Percentiles rank a stretch among this genome's conserved stretches.
phyloP scores from a whole-genome alignment of 2,113 vertebrate species.

The Psammodynastes pulverulentus region DNA sequence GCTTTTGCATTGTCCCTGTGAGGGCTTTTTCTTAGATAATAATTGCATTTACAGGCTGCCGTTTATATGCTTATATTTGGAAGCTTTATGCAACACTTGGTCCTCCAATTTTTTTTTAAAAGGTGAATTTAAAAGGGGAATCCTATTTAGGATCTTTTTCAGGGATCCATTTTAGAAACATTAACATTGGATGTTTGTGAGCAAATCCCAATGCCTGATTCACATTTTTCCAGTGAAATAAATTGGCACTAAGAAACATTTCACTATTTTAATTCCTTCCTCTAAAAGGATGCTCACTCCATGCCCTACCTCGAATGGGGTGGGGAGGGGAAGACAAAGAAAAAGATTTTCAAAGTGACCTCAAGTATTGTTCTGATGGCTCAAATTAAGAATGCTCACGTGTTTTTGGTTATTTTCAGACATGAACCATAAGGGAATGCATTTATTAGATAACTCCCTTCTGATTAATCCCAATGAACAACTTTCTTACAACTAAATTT shows the following conservation, averaged over 20 bases:
- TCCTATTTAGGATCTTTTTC: not conserved
- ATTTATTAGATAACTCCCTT: not conserved
- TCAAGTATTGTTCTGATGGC: not conserved
- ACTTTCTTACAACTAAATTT: not conserved
- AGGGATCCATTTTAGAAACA: not conserved
- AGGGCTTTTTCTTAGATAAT: not conserved
- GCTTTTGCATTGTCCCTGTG: not conserved
- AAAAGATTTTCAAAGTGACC: not conserved
- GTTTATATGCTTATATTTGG: not conserved
- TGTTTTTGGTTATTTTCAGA: not conserved
- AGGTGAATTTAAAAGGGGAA: not conserved
- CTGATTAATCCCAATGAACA: not conserved
- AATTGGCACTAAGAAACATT: slow-evolving; percentile 23
- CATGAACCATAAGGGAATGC: not conserved
- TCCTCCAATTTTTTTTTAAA: not conserved
- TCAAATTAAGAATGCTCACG: not conserved
- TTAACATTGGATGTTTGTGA: not conserved
- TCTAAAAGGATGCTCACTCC: not conserved
- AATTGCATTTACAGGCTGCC: not conserved
- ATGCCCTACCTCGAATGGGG: not conserved
- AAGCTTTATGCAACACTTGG: not conserved
- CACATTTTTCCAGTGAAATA: slow-evolving; percentile 26
- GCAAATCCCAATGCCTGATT: not conserved
- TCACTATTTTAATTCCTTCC: not conserved
- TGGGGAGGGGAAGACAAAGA: not conserved